Conservation (phyloP, 2,888 invertebrate genomes). For the Linnaemya tessellans region DNA sequence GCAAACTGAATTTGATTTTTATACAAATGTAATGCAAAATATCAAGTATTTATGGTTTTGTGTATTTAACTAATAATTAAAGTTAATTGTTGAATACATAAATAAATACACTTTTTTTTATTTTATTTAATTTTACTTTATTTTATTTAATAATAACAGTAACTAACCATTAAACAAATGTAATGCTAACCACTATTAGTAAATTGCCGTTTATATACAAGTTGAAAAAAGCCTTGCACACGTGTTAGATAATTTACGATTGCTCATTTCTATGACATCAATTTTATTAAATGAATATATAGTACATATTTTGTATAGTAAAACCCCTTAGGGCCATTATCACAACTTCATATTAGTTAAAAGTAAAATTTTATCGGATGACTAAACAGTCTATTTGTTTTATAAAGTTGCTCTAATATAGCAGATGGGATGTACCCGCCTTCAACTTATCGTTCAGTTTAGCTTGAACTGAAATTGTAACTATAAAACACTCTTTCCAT, state of each 20-base stretch:
- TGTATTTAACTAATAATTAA: conserved; percentile 38
- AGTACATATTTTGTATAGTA: background rate
- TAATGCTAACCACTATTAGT: conserved; percentile 28
- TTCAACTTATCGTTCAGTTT: no score
- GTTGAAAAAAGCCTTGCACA: conserved; percentile 17
- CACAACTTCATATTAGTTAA: no score
- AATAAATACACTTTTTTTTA: background rate
- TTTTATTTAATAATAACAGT: conserved; percentile 28
- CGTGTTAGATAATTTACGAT: conserved; percentile 20
- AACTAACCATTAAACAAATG: conserved; percentile 31
- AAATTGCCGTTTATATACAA: conserved; percentile 9
- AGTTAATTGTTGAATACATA: conserved; percentile 39
- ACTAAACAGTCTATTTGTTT: no score
- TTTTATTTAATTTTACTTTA: no score
- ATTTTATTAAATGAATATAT: background rate
- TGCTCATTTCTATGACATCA: background rate
- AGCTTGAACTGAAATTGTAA: no score
- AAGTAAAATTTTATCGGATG: no score
- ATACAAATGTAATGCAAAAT: background rate
- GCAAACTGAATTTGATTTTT: conserved; percentile 19
- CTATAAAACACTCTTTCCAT: no score
- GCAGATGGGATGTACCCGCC: no score
- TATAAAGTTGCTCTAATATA: no score
- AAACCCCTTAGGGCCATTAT: no score
- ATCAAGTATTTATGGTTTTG: background rate